Percentiles rank a stretch among this genome's conserved stretches.
Evolutionary conservation across 1,140 invertebrate genomes (phyloP).

Genomic region (Chrysomallon squamiferum): DNA sequence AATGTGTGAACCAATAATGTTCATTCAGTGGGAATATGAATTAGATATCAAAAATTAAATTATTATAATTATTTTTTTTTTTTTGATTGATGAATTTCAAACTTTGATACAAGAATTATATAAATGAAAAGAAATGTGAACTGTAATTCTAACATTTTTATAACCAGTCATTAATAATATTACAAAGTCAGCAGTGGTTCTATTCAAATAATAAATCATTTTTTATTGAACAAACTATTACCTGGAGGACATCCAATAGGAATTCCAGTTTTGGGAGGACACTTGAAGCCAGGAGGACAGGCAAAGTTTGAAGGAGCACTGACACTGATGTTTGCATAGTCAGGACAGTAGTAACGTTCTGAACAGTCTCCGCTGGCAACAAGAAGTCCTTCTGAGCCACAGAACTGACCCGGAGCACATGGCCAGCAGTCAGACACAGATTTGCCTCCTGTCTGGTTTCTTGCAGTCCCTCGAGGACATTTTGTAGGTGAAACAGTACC

Average conservation of each 20-base stretch:
- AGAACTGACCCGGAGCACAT: constrained; percentile 52
- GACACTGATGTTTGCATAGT: constrained; percentile 36
- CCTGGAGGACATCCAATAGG: constrained; percentile 48
- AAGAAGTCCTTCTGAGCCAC: constrained; percentile 29
- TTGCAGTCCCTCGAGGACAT: constrained; percentile 45
- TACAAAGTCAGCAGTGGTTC: too few species aligned
- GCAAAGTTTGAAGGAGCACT: constrained; percentile 34
- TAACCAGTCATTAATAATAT: too few species aligned
- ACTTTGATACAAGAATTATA: too few species aligned
- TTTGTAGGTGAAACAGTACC: constrained; percentile 34
- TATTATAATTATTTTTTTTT: too few species aligned
- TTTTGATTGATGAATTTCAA: too few species aligned
- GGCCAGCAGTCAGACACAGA: constrained; percentile 40
- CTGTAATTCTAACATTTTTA: too few species aligned
- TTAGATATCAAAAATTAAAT: too few species aligned
- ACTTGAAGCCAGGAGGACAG: constrained; percentile 52
- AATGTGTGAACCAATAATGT: too few species aligned
- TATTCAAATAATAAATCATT: too few species aligned
- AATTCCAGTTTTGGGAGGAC: constrained; percentile 33
- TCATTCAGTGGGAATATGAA: too few species aligned
- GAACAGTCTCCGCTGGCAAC: constrained; percentile 41
- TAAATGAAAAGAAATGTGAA: too few species aligned
- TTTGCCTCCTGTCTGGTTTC: constrained; percentile 38
- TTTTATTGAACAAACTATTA: too few species aligned
- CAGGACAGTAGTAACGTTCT: constrained; percentile 53